Evolutionary conservation across 2,113 vertebrate species (phyloP), one percentile per base, ranked within the genome.

Genomic region (Psettodes erumei): DNA sequence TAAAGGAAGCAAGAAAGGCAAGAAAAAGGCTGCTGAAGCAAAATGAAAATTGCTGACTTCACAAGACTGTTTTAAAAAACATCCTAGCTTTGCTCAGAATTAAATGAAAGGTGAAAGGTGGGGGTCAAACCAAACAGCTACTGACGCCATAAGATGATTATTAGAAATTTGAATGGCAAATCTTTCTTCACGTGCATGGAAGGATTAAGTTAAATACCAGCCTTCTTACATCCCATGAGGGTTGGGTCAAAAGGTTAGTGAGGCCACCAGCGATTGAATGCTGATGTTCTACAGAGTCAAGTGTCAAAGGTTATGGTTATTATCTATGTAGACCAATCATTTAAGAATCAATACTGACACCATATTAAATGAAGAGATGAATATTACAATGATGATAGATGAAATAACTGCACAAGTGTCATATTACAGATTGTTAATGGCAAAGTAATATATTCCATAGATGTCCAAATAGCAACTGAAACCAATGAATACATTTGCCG

Each of bases 21-120:
- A 40, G 47, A 63, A 86, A 85, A 81, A 68, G 32, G 82, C 78
- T 77, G 75, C 43, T 16, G 23, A 10, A 60, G 83, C 77, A 74
- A 66, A 86, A 85, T 64, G 40, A 55, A 79, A 82, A 88, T 27
- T 35, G 77, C 83, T 88, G 79, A 87, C 80, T 73, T 67, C 8
- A 59, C 37, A 75, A 12, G n/a, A 59, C 45, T 10, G 8, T 38
- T 61, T 27, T 5, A 3, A 15, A 69, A 69, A 75, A 60, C 42
- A 33, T 50, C 43, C 32, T 23, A 9, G 61, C 59, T 48, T 28
- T 18, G 67, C 40, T 85, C 56, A 81, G 68, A 55, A 18, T 45
- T 55, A 51, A 64, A 62, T 23, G 6, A 70, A 58, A 79, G 79
- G 81, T 83, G 54, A 82, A 82, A 87, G 79, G 69, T 81, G 50